These are phyloP conservation scores for Hydrophis major DNA, from an alignment of 2,797 vertebrate species.

Conservation along the genomic window DNA sequence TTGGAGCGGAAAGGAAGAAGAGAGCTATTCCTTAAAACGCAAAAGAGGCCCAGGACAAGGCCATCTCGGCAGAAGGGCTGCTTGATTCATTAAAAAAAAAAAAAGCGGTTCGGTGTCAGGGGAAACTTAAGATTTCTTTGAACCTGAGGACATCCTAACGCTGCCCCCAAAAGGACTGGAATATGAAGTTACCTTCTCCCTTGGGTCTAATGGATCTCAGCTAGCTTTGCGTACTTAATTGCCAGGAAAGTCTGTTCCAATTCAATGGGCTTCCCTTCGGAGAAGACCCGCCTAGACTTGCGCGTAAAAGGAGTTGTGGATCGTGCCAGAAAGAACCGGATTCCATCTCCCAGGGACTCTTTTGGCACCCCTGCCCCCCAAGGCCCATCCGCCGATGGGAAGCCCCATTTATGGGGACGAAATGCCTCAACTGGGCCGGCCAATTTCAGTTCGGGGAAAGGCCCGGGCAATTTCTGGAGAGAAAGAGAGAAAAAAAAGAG, in stretches of 20 bases:
- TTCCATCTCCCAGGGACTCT: neutral
- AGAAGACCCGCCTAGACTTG: too few relatives aligned
- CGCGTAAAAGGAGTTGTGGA: neutral
- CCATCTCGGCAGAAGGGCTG: neutral
- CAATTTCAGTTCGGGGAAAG: too few relatives aligned
- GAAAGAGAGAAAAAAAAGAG: neutral
- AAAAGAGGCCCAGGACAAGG: neutral
- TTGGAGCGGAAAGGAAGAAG: neutral
- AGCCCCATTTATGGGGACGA: neutral
- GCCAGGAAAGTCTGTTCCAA: neutral
- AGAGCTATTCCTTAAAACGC: neutral
- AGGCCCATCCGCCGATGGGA: neutral
- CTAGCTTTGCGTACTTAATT: neutral
- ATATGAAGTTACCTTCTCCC: neutral
- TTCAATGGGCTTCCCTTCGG: neutral
- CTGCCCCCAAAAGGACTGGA: neutral
- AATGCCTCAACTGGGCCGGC: neutral
- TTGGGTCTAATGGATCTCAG: neutral
- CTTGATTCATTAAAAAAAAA: neutral
- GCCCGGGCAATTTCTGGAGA: conserved; percentile 21
- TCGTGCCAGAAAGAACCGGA: neutral
- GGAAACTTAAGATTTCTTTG: neutral
- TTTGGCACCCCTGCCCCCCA: neutral
- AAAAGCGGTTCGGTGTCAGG: neutral
- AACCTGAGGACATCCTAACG: too few relatives aligned